Base-by-base conservation (phyloP, 64 coral and sea anemone genomes). In the Cladopsammia gracilis region DNA sequence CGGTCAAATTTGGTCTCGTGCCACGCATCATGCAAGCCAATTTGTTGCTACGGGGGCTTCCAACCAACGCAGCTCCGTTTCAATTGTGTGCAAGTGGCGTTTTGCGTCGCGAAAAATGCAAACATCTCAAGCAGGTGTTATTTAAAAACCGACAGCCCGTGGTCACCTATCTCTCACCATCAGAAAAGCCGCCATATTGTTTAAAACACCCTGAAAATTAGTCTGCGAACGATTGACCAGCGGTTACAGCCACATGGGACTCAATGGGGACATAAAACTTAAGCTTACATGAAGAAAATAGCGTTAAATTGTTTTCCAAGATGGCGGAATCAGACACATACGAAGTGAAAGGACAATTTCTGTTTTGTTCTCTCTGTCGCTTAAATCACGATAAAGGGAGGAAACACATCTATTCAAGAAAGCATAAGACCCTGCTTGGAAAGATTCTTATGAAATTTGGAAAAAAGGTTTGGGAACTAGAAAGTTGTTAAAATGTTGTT, bases 311-410 rank as follows among this genome's bases (percentile, higher is more conserved):
- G 48, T 10, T 75, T 8, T 93, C 13, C 82, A 93, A 87, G 8
- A 93, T 93, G 91, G 91, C 91, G 82, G 92, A 89, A 20, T 15
- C 43, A 34, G 79, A 79, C 13, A 61, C 82, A 88, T 77, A 83
- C 52, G 83, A 91, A 68, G 88, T 50, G 54, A 87, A 22, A 15
- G 16, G 65, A 19, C 23, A 60, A 53, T 98, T 87, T 82, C 5
- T 71, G 20, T 98, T 98, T 88, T 98, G 96, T 26, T 18, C 70
- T 88, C 66, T 98, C 16, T 98, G 96, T 71, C 88, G 92, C 18
- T 78, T 91, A 59, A 98, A 98, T 70, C 96, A 98, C 62, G 85
- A 98, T 74, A 67, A 87, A 87, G 96, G 96, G 69, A 97, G 88
- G 56, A 97, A 97, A 70, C 96, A 97, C 49, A 94, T 94, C 46